Evolutionary conservation across 2,113 vertebrate species (phyloP).

Genomic region (Bufo bufo): DNA sequence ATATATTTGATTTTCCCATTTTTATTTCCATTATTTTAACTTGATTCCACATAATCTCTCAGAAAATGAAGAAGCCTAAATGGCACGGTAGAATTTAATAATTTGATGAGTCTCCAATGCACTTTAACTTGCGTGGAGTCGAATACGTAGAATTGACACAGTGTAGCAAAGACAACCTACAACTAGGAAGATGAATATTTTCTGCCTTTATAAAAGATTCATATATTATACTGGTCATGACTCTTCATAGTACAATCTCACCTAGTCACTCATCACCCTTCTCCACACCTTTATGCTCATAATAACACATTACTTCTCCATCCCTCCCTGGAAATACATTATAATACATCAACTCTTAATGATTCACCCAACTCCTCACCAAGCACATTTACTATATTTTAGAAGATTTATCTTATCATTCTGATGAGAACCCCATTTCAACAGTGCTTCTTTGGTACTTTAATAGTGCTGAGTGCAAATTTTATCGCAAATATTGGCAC

Average conservation of each 20-base stretch:
- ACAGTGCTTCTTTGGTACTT: too few relatives aligned
- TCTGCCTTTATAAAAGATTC: background rate
- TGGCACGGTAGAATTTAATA: background rate
- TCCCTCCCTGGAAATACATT: background rate
- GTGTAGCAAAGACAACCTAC: background rate
- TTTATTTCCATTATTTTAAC: conserved; percentile 5
- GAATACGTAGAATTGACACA: background rate
- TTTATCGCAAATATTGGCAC: too few relatives aligned
- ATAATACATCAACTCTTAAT: background rate
- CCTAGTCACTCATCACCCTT: background rate
- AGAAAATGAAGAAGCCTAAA: background rate
- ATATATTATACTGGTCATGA: background rate
- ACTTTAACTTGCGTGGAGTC: background rate
- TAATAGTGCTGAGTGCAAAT: too few relatives aligned
- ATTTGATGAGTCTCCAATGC: background rate
- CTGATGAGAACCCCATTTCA: too few relatives aligned
- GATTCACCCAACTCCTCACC: background rate
- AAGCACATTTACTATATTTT: background rate
- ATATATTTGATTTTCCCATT: conserved; percentile 25
- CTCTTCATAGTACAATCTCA: background rate
- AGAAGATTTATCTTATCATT: background rate
- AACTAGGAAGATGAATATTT: background rate
- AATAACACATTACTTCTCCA: too few relatives aligned
- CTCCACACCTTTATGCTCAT: background rate
- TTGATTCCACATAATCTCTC: background rate